These are phyloP conservation scores for Euplagia quadripunctaria DNA, from an alignment of 2,888 invertebrate species.

Conservation along the genomic window DNA sequence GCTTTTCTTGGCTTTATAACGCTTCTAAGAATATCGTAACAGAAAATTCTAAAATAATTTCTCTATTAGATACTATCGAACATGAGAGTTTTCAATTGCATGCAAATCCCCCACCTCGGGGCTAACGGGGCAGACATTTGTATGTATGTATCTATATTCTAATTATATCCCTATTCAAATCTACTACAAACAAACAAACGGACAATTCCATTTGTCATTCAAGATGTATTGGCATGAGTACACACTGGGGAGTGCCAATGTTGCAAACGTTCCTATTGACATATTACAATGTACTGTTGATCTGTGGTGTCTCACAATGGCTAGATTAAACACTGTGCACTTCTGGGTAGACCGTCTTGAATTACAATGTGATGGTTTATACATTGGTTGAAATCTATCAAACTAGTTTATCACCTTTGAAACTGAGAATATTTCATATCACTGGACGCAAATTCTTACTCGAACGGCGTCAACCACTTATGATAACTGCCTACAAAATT, in stretches of 20 bases:
- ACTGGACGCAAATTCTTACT: no score
- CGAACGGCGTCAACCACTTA: no score
- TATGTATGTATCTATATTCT: neutral
- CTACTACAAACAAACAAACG: slow-evolving; percentile 4
- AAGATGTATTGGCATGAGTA: slow-evolving; percentile 16
- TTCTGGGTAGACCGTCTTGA: slow-evolving; percentile 1
- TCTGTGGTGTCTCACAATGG: slow-evolving; percentile 10
- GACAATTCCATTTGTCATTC: slow-evolving; percentile 26
- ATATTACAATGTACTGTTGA: slow-evolving; percentile 20
- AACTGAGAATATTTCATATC: no score
- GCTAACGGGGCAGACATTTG: neutral
- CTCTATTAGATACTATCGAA: no score
- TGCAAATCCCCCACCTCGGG: neutral
- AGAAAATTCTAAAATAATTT: no score
- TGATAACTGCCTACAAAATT: no score
- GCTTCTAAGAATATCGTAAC: no score
- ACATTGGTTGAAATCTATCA: neutral
- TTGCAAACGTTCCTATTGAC: slow-evolving; percentile 18
- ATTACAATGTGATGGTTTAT: neutral
- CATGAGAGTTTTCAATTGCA: neutral
- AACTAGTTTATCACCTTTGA: no score
- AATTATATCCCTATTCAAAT: slow-evolving; percentile 4
- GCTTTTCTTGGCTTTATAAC: no score
- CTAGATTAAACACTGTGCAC: slow-evolving; percentile 14
- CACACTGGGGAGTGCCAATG: slow-evolving; percentile 20